Evolutionary conservation across 2,113 vertebrate species (phyloP).

Genomic region (Nothoprocta pentlandii): DNA sequence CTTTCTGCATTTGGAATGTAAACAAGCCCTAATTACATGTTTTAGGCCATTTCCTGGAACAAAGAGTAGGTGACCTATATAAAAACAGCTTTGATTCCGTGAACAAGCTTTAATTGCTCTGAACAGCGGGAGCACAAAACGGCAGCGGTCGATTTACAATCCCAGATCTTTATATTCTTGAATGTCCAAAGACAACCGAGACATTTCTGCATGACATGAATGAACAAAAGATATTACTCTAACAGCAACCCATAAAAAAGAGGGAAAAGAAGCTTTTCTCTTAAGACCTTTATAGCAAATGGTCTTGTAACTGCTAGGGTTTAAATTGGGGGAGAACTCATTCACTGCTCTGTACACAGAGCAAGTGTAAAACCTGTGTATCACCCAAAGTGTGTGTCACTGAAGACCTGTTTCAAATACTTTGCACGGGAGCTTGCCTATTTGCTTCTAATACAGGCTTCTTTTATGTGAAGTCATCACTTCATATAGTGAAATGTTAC

Average conservation of each 20-base stretch:
- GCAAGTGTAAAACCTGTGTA: not conserved
- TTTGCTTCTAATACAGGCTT: not conserved
- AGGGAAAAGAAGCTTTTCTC: not conserved
- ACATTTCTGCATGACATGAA: not conserved
- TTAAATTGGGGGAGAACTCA: not conserved
- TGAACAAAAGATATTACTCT: not conserved
- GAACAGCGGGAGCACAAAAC: not conserved
- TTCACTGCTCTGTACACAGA: not conserved
- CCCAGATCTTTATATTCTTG: not conserved
- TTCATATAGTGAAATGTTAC: not conserved
- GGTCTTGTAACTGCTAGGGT: not conserved
- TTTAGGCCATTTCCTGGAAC: not conserved
- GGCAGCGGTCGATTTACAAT: not conserved
- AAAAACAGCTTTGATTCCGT: not conserved
- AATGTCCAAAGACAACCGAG: not conserved
- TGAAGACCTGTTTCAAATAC: not conserved
- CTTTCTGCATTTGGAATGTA: not conserved
- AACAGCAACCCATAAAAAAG: not conserved
- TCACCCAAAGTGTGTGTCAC: fast-evolving
- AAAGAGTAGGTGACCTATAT: not conserved
- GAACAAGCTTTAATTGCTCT: not conserved
- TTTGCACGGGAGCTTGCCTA: fast-evolving
- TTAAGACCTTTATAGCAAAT: not conserved
- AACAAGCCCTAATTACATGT: not conserved
- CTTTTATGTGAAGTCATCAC: not conserved